Conservation (phyloP, 2,113 vertebrate genomes). For the Pygoscelis antarcticus region DNA sequence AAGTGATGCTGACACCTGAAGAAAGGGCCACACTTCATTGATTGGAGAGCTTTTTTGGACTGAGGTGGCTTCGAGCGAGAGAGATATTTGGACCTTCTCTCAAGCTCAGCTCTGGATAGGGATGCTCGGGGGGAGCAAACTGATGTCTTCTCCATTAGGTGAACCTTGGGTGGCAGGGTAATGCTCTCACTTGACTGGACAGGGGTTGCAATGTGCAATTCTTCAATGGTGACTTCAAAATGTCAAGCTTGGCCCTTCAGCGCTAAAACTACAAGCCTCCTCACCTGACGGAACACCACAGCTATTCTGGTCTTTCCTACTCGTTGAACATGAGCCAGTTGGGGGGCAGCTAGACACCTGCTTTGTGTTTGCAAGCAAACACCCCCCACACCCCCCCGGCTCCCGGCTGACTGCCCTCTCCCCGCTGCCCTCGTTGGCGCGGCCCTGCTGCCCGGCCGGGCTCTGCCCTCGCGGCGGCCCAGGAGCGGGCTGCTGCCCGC, state of each 20-base stretch:
- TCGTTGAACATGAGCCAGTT: background rate
- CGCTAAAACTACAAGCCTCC: background rate
- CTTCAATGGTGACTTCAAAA: background rate
- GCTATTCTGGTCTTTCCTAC: too few species aligned
- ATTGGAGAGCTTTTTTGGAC: background rate
- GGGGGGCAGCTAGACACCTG: background rate
- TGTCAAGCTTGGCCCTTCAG: background rate
- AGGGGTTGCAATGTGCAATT: background rate
- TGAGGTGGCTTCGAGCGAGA: too few species aligned
- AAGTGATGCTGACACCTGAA: background rate
- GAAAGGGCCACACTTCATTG: background rate
- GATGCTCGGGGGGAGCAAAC: background rate
- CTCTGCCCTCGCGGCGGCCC: fast-evolving
- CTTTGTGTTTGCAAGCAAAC: too few species aligned
- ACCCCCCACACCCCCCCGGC: too few species aligned
- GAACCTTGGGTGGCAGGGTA: background rate
- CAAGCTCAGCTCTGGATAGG: background rate
- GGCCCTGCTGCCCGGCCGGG: background rate
- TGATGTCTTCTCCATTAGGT: fast-evolving
- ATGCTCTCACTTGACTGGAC: fast-evolving
- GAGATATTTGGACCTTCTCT: background rate
- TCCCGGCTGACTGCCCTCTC: background rate
- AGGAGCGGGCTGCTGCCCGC: background rate
- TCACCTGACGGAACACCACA: fast-evolving
- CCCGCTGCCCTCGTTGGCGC: too few species aligned